Base-by-base conservation (phyloP, 2,797 vertebrate genomes). In the Enteromius treurensis region DNA sequence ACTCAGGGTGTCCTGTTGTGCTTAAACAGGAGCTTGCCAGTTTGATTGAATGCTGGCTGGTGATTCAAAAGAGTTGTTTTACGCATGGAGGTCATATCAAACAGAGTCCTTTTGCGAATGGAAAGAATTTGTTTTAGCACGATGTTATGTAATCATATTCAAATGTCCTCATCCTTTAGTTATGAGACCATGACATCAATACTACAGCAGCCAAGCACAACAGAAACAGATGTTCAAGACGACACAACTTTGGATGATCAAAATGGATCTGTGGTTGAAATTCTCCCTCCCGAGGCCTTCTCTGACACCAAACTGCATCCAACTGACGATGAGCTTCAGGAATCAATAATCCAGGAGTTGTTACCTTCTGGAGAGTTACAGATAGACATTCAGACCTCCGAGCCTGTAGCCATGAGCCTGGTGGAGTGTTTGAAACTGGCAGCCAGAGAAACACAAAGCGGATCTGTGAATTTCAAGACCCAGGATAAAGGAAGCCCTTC, bases 151-250 rank as follows among this genome's bases (percentile, higher is more conserved):
- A 83, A 83, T 81, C 85, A 40, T 80, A 64, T 85, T 79, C 34
- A 45, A 85, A 85, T 81, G 60, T 89, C 82, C 85, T 87, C 81
- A 79, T 84, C 77, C 82, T 86, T 74, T 81, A 91, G 91, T 86
- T 91, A 88, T 78, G 91, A 91, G 85, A 90, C 84, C 4, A 55
- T 91, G 89, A 79, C 88, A 21, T 87, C 89, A 75, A 86, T 90
- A 74, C 83, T 89, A 82, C 89, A 89, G 83, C 83, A 88, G 65
- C 75, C 82, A 68, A 85, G 34, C 70, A 76, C 84, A 49, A 42
- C 62, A 75, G 84, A 86, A 71, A n/a, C 53, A 26, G 26, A 84
- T 32, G 67, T 51, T 75, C 75, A 32, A 55, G 82, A 84, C n/a
- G 65, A 85, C 10, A n/a, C 53, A 17, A 77, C 70, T 53, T 65